Evolutionary conservation across 2,888 invertebrate genomes (phyloP).

Genomic region (Chromoteleia sp.): DNA sequence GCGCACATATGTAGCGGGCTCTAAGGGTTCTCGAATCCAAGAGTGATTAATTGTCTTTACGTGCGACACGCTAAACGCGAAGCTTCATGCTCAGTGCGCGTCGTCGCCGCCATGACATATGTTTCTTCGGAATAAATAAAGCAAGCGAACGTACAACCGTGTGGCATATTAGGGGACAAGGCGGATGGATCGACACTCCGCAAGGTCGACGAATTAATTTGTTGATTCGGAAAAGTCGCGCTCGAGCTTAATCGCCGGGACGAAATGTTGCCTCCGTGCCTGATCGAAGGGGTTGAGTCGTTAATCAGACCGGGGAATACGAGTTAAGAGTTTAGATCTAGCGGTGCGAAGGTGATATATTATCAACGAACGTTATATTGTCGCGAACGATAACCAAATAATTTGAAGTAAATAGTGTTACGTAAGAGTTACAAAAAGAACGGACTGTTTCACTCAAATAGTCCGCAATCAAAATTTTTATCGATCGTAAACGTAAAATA

Average conservation of each 20-base stretch:
- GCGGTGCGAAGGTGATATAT: no score
- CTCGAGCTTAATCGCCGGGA: constrained; percentile 23
- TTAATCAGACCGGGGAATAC: constrained; percentile 37
- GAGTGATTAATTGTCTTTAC: constrained; percentile 74
- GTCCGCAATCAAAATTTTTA: no score
- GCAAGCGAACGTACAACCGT: constrained; percentile 37
- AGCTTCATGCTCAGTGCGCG: constrained; percentile 67
- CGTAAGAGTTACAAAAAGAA: no score
- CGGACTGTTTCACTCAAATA: no score
- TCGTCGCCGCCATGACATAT: constrained; percentile 68
- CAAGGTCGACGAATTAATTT: constrained; percentile 77
- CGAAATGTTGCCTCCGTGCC: constrained; percentile 15
- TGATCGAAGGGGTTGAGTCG: constrained; percentile 38
- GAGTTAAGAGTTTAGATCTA: no score
- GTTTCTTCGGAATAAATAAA: constrained; percentile 69
- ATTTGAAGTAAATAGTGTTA: no score
- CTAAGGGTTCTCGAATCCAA: constrained; percentile 57
- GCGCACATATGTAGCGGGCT: constrained; percentile 61
- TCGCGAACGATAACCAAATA: no score
- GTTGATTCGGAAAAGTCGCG: constrained; percentile 61
- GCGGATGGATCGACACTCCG: constrained; percentile 75
- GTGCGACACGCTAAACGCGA: constrained; percentile 69
- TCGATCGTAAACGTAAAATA: no score
- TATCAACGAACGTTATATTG: no score
- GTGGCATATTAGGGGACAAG: constrained; percentile 44